Base-by-base conservation (phyloP, 2,113 vertebrate species). In the Ptilorrhoa leucosticta region DNA sequence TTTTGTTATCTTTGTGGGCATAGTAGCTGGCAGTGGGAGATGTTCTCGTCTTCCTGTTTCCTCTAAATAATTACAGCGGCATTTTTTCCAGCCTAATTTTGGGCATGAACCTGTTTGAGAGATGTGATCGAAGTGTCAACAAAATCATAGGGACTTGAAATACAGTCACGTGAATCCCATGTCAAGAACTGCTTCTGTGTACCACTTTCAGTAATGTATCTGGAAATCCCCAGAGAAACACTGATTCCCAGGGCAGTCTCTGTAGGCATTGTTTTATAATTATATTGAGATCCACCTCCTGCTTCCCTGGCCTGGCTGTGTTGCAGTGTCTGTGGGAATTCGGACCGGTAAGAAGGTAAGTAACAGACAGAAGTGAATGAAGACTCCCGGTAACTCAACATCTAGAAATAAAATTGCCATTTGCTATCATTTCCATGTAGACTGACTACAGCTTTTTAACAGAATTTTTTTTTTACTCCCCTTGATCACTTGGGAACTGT, bases 81-180 rank as follows among this genome's bases (percentile, higher is more conserved):
- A 63, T 79, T 90, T 90, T 94, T 97, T 94, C 85, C 92, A 86
- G 85, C 28, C 88, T 96, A 75, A 86, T 89, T 97, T 96, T 94
- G 86, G 88, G 78, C 53, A 13, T 48, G 51, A 95, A 84, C 64
- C 31, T 81, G 68, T 80, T 58, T 63, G 60, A 73, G 56, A 66
- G 56, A 77, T 56, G 20, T 28, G 77, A 92, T 95, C 83, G 82
- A 94, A 96, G 77, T 39, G 80, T 10, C 76, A 84, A 5, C 69
- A 53, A 70, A 90, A 54, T 66, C 71, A 35, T 0, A 35, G 72
- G 56, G 45, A 61, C 60, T 68, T 45, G 56, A 90, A 95, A 65
- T 19, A 37, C 53, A 64, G 15, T 81, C 83, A 78, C 45, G 24
- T 69, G 68, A 94, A 83, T 77, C 63, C 44, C 19, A 23, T 11